These are phyloP conservation scores for Rhogogaster chlorosoma DNA, from an alignment of 2,888 invertebrate genomes.

Conservation along the genomic window DNA sequence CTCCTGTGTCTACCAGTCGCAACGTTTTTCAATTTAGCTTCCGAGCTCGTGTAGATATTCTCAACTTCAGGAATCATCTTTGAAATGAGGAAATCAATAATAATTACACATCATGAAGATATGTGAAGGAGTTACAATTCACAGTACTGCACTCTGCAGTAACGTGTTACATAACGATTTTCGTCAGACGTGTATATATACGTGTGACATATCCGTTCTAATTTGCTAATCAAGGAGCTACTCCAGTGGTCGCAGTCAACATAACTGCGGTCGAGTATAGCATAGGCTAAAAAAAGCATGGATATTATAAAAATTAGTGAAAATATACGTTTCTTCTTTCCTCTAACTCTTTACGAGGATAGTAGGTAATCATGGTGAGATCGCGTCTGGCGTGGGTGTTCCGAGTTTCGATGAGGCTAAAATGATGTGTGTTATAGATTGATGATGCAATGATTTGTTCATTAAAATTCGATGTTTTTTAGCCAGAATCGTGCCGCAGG, in stretches of 20 bases:
- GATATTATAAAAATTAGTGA: not conserved
- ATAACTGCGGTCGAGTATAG: not conserved
- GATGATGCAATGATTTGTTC: not conserved
- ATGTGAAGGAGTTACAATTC: not conserved
- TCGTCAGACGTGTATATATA: not conserved
- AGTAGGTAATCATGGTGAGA: not conserved
- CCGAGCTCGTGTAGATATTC: constrained; percentile 44
- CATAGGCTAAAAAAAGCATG: not conserved
- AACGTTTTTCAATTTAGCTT: constrained; percentile 35
- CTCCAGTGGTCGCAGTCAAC: not conserved
- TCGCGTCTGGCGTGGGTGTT: not conserved
- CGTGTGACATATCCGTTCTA: constrained; percentile 6
- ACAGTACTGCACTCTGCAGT: not conserved
- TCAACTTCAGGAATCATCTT: constrained; percentile 73
- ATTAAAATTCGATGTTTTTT: constrained; percentile 21
- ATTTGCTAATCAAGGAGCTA: constrained; percentile 30
- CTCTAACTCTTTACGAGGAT: not conserved
- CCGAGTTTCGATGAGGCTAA: not conserved
- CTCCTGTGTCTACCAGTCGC: constrained; percentile 2
- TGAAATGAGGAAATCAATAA: constrained; percentile 40
- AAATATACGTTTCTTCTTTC: not conserved
- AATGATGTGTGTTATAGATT: too few species aligned
- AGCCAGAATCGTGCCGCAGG: not conserved
- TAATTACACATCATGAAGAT: not conserved
- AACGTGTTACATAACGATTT: not conserved